Evolutionary conservation across 2,113 vertebrate species (phyloP).

Genomic region (Sinocyclocheilus grahami): DNA sequence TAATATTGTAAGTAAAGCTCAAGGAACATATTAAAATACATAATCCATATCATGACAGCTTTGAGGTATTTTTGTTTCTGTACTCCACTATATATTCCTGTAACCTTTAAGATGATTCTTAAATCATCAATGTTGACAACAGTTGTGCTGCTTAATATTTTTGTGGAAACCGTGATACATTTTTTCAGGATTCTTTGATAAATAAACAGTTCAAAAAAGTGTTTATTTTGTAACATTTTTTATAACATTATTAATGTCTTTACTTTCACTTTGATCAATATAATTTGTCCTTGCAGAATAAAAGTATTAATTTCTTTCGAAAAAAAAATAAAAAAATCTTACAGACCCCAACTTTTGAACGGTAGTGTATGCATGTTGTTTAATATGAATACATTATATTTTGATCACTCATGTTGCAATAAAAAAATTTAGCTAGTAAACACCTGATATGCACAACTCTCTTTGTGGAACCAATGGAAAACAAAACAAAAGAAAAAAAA

Average conservation of each 20-base stretch:
- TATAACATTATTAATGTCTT: background rate
- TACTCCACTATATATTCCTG: background rate
- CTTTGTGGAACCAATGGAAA: conserved; percentile 37
- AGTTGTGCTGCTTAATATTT: background rate
- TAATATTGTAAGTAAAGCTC: too few relatives aligned
- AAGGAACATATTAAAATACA: too few relatives aligned
- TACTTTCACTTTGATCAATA: background rate
- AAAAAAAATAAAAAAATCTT: too few relatives aligned
- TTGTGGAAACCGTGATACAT: background rate
- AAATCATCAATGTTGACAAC: background rate
- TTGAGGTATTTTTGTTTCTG: background rate
- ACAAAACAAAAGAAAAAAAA: background rate
- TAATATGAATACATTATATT: background rate
- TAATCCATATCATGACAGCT: background rate
- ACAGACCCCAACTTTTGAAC: too few relatives aligned
- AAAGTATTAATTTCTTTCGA: background rate
- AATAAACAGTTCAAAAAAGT: too few relatives aligned
- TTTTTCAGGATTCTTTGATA: background rate
- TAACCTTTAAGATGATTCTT: too few relatives aligned
- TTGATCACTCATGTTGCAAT: background rate
- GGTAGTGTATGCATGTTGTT: too few relatives aligned
- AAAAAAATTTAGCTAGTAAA: background rate
- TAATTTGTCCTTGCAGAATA: background rate
- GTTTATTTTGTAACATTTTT: too few relatives aligned
- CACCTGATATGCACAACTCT: conserved; percentile 8